Base-by-base conservation (phyloP, 2,113 vertebrate species). In the Rafetus swinhoei region DNA sequence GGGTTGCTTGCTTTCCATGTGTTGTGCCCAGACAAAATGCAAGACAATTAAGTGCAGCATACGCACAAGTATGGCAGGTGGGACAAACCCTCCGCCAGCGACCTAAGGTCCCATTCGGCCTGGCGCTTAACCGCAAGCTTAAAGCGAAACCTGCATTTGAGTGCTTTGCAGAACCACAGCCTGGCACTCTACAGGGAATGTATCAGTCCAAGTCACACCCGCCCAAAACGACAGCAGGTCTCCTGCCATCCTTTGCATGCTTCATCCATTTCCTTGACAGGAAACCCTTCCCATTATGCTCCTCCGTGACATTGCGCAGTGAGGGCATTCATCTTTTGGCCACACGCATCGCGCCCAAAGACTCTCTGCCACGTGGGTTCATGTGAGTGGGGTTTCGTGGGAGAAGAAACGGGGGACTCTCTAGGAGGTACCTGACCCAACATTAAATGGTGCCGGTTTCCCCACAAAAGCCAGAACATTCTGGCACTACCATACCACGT, bases 371-470 rank as follows among this genome's bases (percentile, higher is more conserved):
- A 32, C 83, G 88, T 85, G 62, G 77, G 18, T 93, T 65, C 39
- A 82, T 0, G 21, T 1, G 9, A 82, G 57, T 39, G 35, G 79
- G 53, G 54, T 93, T 77, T 83, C 0, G 0, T 0, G 52, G 82
- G 55, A 13, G 65, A 59, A 92, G 92, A 92, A 93, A 87, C 45
- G 16, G 54, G 91, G 88, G 74, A 82, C 35, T 24, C 88, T 32
- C 7, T 0, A 13, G 77, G 1, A 3, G 85, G 84, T 79, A 1
- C 3, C 87, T 86, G 89, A 60, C 69, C 25, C 74, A 69, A 65
- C 0, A 0, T 65, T 84, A 50, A 54, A 77, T 15, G 18, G 79
- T 74, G 32, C 29, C 0, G 7, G 81, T 53, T 55, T 69, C 83
- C 82, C 90, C 69, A 79, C 45, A 60, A 74, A 90, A 39, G 60